Evolutionary conservation across 37 sponge, comb jelly and placozoan species (phyloP), one percentile per base, ranked within the genome.

Genomic region (Mnemiopsis leidyi): DNA sequence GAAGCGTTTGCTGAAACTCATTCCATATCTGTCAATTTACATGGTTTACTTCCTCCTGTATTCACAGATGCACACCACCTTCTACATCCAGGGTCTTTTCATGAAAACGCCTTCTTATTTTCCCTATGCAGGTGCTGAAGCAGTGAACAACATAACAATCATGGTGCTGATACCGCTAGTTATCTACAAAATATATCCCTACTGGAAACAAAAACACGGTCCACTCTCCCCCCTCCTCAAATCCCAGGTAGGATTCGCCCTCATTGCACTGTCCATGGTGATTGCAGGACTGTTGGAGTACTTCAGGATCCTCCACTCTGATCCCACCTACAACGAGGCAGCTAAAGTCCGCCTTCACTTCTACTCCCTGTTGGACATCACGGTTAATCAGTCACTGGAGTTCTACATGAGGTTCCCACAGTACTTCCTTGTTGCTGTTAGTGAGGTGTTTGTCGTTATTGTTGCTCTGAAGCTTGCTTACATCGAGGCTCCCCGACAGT

Each of bases 401-500:
- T 69, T 28, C n/a, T 69, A 69, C 73, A 5, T 25, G 73, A 69
- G 73, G 29, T 69, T 69, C n/a, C 73, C 73, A n/a, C 73, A 69
- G 73, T 69, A 69, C 21, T 28, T 69, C 29, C 73, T 69, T 3
- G 21, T 69, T 69, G 73, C 73, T 1, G 21, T 69, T 25, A 69
- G 73, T 69, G 73, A 69, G 29, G 73, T 69, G 24, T 69, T 69
- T 69, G 73, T 69, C 2, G 73, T 69, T 69, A 25, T 69, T 25
- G 73, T 69, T 69, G 73, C 73, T 1, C 73, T 69, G 73, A 21
- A 69, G 29, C 28, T 69, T 23, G 73, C 73, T 28, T 69, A 28
- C 29, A 21, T 69, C 21, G 73, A 69, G 29, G 73, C 73, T n/a
- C 73, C 73, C 24, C 7, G 73, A 69, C 73, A 69, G 73, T 69